phyloP scores from a whole-genome alignment of 2,888 invertebrate species.

The Philhelius pedissequus region DNA sequence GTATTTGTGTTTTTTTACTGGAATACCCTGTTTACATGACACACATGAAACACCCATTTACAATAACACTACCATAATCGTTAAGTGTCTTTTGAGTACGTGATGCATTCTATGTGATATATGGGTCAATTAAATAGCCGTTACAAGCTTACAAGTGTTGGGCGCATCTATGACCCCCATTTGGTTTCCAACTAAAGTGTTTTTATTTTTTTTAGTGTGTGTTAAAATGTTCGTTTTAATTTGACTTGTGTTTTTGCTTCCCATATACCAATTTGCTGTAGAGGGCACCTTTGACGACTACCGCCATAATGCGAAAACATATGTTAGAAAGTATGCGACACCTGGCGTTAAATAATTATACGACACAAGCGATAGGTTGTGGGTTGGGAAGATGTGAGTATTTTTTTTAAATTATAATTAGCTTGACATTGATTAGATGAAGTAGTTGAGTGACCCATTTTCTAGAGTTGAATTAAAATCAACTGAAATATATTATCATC shows the following conservation, averaged over 20 bases:
- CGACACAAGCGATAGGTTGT: background rate
- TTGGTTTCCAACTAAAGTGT: constrained; percentile 4
- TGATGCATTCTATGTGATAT: constrained; percentile 56
- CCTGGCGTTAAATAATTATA: background rate
- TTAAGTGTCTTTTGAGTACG: constrained; percentile 51
- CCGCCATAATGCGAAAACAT: background rate
- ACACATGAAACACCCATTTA: constrained; percentile 1
- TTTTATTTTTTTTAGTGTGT: constrained; percentile 11
- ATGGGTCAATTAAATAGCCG: constrained; percentile 65
- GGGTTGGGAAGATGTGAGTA: too few species aligned
- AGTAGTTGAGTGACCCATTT: too few species aligned
- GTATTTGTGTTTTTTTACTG: too few species aligned
- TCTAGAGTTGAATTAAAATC: too few species aligned
- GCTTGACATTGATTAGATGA: too few species aligned
- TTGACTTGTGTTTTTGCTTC: background rate
- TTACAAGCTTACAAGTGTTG: constrained; percentile 53
- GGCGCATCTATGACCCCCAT: constrained; percentile 50
- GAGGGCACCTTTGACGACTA: background rate
- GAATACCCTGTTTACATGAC: background rate
- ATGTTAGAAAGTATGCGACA: background rate
- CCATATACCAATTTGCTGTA: background rate
- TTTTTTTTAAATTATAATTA: too few species aligned
- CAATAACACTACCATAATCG: constrained; percentile 4
- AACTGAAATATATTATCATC: too few species aligned
- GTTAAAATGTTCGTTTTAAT: background rate